These are phyloP conservation scores for Synergus gifuensis DNA, from an alignment of 2,888 invertebrate species.

Conservation along the genomic window DNA sequence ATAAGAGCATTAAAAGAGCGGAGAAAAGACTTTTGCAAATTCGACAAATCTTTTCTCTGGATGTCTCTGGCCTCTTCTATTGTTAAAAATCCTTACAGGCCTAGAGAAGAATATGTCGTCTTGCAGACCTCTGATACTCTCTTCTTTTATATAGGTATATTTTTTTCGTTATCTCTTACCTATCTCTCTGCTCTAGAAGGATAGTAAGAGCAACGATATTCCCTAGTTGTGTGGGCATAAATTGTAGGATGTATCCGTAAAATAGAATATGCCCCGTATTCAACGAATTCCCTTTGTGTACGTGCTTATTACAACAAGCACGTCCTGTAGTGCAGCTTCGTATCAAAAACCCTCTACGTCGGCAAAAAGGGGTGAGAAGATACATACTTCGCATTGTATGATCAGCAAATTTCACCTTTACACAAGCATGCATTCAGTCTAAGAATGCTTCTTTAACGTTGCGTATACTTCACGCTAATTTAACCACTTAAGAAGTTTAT, in stretches of 20 bases:
- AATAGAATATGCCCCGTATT: background rate
- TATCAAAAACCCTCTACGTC: conserved; percentile 26
- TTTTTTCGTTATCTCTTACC: background rate
- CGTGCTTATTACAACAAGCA: conserved; percentile 34
- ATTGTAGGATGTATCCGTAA: background rate
- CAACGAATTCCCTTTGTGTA: conserved; percentile 4
- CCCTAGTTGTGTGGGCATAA: background rate
- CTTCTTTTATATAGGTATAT: background rate
- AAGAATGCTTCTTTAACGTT: background rate
- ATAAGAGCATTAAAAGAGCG: background rate
- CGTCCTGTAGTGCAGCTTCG: background rate
- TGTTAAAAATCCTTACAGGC: conserved; percentile 5
- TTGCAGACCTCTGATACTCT: background rate
- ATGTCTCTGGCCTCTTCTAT: conserved; percentile 6
- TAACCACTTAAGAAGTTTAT: background rate
- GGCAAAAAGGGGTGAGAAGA: conserved; percentile 27
- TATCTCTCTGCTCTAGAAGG: background rate
- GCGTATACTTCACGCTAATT: background rate
- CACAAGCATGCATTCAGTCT: background rate
- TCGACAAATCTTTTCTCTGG: background rate
- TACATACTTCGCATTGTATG: conserved; percentile 21
- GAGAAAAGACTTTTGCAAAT: conserved; percentile 5
- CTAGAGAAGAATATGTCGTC: conserved; percentile 12
- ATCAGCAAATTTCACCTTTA: conserved; percentile 21
- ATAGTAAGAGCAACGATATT: background rate